Conservation (phyloP, 2,113 vertebrate species). For the Isichthys henryi region DNA sequence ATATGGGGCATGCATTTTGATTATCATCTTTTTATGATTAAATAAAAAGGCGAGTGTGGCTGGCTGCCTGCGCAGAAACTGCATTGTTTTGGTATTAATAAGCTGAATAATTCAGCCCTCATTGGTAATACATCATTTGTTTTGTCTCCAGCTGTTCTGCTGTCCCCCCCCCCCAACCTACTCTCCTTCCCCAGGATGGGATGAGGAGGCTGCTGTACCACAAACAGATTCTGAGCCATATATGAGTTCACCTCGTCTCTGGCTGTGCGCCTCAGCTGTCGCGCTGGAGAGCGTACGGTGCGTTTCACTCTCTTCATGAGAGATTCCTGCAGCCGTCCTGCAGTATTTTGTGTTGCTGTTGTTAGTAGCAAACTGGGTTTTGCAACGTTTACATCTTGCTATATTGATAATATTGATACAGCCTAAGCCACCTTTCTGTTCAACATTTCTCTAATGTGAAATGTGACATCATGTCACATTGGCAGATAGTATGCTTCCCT, state of each 20-base stretch:
- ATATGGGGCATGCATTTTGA: background rate
- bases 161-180: background rate
- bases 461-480: background rate
- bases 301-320: background rate
- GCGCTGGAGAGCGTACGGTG: background rate
- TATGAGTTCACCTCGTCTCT: background rate
- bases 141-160: background rate
- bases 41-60: background rate
- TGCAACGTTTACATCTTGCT: background rate
- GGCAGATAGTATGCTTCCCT: background rate
- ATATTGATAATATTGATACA: background rate
- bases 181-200: background rate
- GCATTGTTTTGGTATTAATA: background rate
- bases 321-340: background rate
- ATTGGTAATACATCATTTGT: background rate
- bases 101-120: background rate
- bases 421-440: background rate
- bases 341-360: background rate
- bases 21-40: background rate
- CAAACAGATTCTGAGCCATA: background rate
- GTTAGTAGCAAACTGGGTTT: background rate
- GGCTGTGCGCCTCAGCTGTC: background rate
- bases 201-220: background rate
- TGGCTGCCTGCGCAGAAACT: background rate
- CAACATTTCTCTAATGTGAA: background rate